Evolutionary conservation across 1,140 invertebrate genomes (phyloP).

Genomic region (Sycobia sp.): DNA sequence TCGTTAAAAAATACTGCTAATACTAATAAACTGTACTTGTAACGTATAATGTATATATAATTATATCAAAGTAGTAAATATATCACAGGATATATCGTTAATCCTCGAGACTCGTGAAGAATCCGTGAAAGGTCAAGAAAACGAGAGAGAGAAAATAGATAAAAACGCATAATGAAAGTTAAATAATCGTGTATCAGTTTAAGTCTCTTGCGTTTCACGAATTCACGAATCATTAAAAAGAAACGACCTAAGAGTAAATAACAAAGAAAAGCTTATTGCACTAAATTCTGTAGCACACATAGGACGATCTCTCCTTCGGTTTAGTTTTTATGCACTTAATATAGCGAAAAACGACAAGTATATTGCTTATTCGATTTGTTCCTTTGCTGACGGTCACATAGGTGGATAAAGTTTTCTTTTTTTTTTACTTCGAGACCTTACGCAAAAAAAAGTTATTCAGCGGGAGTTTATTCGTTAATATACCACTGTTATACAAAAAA

Average conservation of each 20-base stretch:
- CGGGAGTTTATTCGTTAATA: conserved; percentile 1
- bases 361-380: conserved; percentile 5
- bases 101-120: conserved; percentile 35
- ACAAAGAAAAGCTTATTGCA: conserved; percentile 34
- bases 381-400: conserved; percentile 3
- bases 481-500: conserved; percentile 17
- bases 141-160: conserved; percentile 1
- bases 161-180: neutral
- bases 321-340: too few species aligned
- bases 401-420: conserved; percentile 5
- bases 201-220: conserved; percentile 33
- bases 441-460: neutral
- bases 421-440: conserved; percentile 6
- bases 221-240: conserved; percentile 32
- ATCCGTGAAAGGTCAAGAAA: conserved; percentile 31
- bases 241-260: conserved; percentile 30
- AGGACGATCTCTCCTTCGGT: conserved; percentile 10
- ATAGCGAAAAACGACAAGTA: conserved; percentile 4
- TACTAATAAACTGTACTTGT: conserved; percentile 14
- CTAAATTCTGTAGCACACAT: conserved; percentile 32
- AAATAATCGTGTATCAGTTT: neutral
- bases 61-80: conserved; percentile 31
- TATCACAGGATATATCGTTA: conserved; percentile 38
- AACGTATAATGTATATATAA: conserved; percentile 13
- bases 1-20: conserved; percentile 26